Evolutionary conservation across 2,113 vertebrate genomes (phyloP).

Genomic region (Strigops habroptila): DNA sequence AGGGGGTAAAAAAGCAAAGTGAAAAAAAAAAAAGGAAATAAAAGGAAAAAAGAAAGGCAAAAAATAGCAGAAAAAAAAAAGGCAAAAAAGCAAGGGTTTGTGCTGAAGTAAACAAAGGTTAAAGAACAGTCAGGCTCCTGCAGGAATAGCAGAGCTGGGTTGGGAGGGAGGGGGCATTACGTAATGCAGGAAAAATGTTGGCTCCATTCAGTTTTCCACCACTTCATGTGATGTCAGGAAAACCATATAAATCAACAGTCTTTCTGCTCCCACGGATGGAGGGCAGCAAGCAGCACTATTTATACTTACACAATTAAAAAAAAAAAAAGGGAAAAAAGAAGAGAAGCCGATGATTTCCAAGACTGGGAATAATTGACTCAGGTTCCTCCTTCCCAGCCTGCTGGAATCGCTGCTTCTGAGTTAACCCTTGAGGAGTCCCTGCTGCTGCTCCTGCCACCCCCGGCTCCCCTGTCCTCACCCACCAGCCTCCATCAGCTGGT

Average conservation of each 20-base stretch:
- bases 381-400: conserved; percentile 1
- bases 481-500: neutral
- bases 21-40: accelerated
- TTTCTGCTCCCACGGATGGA: conserved; percentile 64
- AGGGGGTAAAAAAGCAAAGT: neutral
- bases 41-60: neutral
- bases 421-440: conserved; percentile 25
- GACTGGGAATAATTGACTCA: conserved; percentile 52
- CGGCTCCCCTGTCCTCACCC: neutral
- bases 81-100: neutral
- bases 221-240: conserved; percentile 72
- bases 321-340: neutral
- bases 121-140: conserved; percentile 75
- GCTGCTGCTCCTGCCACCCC: neutral
- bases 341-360: conserved; percentile 54
- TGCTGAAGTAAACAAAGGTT: conserved; percentile 71
- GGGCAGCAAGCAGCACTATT: conserved; percentile 63
- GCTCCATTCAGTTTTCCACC: conserved; percentile 70
- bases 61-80: neutral
- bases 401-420: neutral
- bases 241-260: conserved; percentile 72
- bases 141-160: conserved; percentile 67
- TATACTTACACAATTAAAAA: conserved; percentile 58
- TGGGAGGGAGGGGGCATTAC: conserved; percentile 75
- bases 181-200: conserved; percentile 88